Conservation (phyloP, 1,140 invertebrate genomes). For the Drosophila virilis region DNA sequence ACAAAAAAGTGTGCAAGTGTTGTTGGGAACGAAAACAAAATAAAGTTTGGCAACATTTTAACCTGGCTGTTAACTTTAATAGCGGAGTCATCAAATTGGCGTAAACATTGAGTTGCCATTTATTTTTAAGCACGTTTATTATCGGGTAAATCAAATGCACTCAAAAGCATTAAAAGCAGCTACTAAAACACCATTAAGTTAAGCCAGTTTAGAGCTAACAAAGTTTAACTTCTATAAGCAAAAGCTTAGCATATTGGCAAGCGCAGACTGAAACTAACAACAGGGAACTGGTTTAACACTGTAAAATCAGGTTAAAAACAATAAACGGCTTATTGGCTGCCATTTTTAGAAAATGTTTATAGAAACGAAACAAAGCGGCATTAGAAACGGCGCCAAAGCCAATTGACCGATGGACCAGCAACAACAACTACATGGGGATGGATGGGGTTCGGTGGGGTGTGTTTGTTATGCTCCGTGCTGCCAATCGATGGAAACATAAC, state of each 20-base stretch:
- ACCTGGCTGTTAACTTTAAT: too few species aligned
- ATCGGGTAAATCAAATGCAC: too few species aligned
- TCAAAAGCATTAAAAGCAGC: too few species aligned
- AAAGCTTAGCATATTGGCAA: background rate
- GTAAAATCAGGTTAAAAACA: conserved; percentile 8
- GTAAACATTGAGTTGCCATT: too few species aligned
- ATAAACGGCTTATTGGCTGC: conserved; percentile 39
- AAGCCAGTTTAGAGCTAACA: background rate
- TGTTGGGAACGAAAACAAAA: too few species aligned
- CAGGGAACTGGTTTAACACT: background rate
- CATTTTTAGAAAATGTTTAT: conserved; percentile 60
- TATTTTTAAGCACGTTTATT: too few species aligned
- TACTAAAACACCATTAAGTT: too few species aligned
- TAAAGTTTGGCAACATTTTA: too few species aligned
- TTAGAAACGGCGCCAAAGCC: conserved; percentile 54
- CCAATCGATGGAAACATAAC: conserved; percentile 76
- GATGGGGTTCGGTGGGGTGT: background rate
- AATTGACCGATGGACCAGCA: conserved; percentile 51
- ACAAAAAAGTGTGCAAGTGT: too few species aligned
- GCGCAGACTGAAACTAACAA: background rate
- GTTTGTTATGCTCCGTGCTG: conserved; percentile 16
- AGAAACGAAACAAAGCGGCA: conserved; percentile 24
- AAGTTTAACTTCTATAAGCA: background rate
- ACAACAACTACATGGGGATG: conserved; percentile 12
- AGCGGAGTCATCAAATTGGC: too few species aligned